phyloP scores from a whole-genome alignment of 2,113 vertebrate genomes.

The Corythornis cristatus region DNA sequence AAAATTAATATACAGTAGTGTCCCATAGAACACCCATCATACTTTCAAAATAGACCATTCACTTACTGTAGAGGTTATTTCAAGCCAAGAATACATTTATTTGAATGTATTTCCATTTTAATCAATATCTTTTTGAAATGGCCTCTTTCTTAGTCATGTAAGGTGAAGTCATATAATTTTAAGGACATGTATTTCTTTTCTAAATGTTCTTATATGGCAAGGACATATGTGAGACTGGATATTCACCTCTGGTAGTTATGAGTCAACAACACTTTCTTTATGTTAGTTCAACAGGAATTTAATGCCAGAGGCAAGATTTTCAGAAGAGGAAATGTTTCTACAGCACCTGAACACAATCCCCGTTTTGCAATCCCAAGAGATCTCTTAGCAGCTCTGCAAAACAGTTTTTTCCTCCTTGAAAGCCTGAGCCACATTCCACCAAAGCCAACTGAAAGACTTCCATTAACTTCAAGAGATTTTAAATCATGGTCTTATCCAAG shows the following conservation, averaged over 20 bases:
- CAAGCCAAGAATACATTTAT: conserved; percentile 78
- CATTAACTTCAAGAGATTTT: background rate
- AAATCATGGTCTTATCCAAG: background rate
- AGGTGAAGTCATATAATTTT: conserved; percentile 74
- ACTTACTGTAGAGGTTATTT: conserved; percentile 77
- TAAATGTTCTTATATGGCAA: conserved; percentile 28
- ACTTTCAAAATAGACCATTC: conserved; percentile 79
- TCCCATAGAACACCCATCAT: conserved; percentile 73
- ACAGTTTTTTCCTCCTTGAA: background rate
- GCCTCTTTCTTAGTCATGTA: conserved; percentile 59
- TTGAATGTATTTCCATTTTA: conserved; percentile 84
- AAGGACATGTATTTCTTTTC: conserved; percentile 61
- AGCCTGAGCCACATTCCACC: background rate
- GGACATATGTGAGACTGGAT: conserved; percentile 28
- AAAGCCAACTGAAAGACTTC: conserved; percentile 9
- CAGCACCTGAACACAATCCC: background rate
- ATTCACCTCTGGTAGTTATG: conserved; percentile 3
- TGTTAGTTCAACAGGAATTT: background rate
- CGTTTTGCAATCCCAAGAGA: background rate
- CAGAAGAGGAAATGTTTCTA: background rate
- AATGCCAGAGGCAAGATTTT: background rate
- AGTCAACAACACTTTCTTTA: conserved; percentile 29
- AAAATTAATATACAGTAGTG: conserved; percentile 73
- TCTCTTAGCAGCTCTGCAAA: background rate
- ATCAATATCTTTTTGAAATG: conserved; percentile 71